phyloP scores from a whole-genome alignment of 2,113 vertebrate genomes.

The Ameiurus melas region DNA sequence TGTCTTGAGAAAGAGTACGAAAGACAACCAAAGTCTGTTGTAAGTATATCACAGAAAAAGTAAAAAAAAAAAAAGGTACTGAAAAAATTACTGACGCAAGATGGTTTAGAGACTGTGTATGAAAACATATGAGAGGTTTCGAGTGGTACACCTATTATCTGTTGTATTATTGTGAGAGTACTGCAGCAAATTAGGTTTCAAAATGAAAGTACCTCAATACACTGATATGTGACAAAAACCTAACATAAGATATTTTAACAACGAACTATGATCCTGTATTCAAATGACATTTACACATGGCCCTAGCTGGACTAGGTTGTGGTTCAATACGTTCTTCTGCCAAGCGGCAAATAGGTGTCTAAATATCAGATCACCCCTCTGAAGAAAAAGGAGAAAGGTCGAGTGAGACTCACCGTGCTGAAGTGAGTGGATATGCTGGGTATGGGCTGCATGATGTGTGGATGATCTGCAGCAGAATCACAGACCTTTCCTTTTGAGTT shows the following conservation, averaged over 20 bases:
- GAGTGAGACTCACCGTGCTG: background rate
- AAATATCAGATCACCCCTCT: background rate
- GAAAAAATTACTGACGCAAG: background rate
- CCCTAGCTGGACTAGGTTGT: background rate
- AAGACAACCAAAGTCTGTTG: slow-evolving; percentile 75
- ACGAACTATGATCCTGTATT: background rate
- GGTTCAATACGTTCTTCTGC: background rate
- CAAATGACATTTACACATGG: background rate
- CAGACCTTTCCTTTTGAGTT: background rate
- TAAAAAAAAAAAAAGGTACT: background rate
- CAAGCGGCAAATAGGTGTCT: background rate
- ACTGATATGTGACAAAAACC: background rate
- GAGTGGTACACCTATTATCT: background rate
- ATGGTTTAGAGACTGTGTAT: background rate
- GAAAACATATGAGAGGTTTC: background rate
- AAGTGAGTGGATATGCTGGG: background rate
- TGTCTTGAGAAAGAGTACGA: slow-evolving; percentile 78
- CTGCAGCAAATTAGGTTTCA: background rate
- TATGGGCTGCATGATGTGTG: background rate
- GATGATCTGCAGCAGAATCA: background rate
- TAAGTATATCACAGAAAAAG: slow-evolving; percentile 69
- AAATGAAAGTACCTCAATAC: background rate
- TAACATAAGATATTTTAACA: background rate
- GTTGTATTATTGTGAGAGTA: background rate
- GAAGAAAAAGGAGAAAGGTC: background rate